phyloP scores from a whole-genome alignment of 2,113 vertebrate genomes.

The Harpagus bidentatus region DNA sequence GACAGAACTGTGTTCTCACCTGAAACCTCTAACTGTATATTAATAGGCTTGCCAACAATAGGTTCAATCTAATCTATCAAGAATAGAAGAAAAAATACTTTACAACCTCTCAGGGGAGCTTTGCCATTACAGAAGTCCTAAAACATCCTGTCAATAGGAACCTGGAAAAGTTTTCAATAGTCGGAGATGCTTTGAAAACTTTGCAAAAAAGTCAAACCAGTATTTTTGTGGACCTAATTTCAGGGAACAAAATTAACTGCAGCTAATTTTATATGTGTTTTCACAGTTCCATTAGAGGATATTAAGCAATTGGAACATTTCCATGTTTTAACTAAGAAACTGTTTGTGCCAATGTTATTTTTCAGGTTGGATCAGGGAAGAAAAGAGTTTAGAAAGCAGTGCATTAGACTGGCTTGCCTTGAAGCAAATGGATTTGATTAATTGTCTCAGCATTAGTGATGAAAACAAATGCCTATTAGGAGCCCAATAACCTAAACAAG shows the following conservation, averaged over 20 bases:
- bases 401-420: neutral
- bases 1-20: neutral
- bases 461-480: neutral
- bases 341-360: neutral
- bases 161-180: neutral
- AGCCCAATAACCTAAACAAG: neutral
- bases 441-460: neutral
- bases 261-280: slow-evolving; percentile 22
- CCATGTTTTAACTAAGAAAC: neutral
- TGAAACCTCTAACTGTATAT: neutral
- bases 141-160: neutral
- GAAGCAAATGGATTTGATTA: neutral
- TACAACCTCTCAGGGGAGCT: neutral
- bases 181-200: neutral
- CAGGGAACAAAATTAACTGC: neutral
- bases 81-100: neutral
- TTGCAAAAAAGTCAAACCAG: neutral
- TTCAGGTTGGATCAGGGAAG: neutral
- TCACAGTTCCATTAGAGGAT: neutral
- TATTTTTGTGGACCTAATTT: neutral
- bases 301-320: neutral
- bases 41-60: neutral
- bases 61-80: neutral
- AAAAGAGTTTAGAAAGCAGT: neutral
- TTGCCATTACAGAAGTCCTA: neutral